These are phyloP conservation scores for Noctua pronuba DNA, from an alignment of 2,888 invertebrate genomes.

Conservation along the genomic window DNA sequence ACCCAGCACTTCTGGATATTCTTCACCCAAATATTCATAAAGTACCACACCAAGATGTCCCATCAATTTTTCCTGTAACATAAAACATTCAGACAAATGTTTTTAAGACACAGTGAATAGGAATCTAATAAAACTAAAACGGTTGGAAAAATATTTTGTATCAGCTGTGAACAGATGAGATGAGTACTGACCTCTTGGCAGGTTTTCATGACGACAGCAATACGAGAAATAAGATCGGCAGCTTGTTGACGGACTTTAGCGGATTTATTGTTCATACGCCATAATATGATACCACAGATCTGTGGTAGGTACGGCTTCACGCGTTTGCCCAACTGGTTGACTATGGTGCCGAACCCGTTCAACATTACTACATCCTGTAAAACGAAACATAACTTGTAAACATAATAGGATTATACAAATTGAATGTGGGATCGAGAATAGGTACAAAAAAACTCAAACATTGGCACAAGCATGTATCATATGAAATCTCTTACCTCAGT, in stretches of 20 bases:
- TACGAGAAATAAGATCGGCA: slow-evolving; percentile 99
- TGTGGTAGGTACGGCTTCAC: slow-evolving; percentile 99
- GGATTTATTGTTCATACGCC: slow-evolving; percentile 99
- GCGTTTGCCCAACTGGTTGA: slow-evolving; percentile 98
- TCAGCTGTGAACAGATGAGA: neutral
- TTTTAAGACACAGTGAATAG: neutral
- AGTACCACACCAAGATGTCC: slow-evolving; percentile 99
- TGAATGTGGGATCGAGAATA: slow-evolving; percentile 9
- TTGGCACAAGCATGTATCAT: neutral
- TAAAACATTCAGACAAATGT: neutral
- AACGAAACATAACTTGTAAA: slow-evolving; percentile 3
- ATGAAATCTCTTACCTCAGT: slow-evolving; percentile 93
- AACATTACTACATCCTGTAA: slow-evolving; percentile 99
- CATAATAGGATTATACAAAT: neutral
- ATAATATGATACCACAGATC: slow-evolving; percentile 99
- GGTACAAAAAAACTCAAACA: neutral
- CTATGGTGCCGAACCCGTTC: slow-evolving; percentile 99
- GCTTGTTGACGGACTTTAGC: slow-evolving; percentile 99
- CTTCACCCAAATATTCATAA: slow-evolving; percentile 99
- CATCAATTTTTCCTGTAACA: slow-evolving; percentile 97
- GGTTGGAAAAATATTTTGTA: neutral
- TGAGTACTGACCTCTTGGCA: slow-evolving; percentile 95
- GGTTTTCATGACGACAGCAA: slow-evolving; percentile 99
- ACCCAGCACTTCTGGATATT: slow-evolving; percentile 99
- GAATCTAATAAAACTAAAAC: neutral